Evolutionary conservation across 2,888 invertebrate species (phyloP).

Genomic region (Scaptomyza tumidula): DNA sequence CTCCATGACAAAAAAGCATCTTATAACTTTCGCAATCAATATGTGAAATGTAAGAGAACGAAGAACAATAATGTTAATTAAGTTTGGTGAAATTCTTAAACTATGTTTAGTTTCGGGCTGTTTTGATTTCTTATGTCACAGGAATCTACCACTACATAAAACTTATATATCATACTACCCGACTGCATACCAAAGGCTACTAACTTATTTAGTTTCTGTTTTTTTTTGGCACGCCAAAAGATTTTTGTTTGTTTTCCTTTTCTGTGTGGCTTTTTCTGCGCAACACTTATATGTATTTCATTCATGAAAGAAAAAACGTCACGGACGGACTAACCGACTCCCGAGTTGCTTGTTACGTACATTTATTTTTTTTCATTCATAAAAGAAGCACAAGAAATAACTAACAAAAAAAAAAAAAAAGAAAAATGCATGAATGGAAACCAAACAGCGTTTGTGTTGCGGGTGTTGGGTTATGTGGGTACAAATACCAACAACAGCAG

Average conservation of each 20-base stretch:
- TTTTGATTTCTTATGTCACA: neutral
- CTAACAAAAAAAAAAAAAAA: constrained; percentile 17
- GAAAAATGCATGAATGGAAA: constrained; percentile 51
- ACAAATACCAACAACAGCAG: constrained; percentile 7
- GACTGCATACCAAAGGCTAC: constrained; percentile 19
- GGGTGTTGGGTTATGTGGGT: constrained; percentile 45
- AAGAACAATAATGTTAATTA: neutral
- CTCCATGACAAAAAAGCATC: neutral
- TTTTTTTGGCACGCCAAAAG: constrained; percentile 17
- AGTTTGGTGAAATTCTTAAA: too few relatives aligned
- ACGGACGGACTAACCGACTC: constrained; percentile 55
- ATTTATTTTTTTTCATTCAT: constrained; percentile 51
- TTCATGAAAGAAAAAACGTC: constrained; percentile 68
- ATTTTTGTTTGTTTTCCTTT: constrained; percentile 26
- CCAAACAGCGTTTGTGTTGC: constrained; percentile 46
- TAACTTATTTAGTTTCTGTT: neutral
- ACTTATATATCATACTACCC: constrained; percentile 13
- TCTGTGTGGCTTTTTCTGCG: constrained; percentile 42
- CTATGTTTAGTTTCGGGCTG: neutral
- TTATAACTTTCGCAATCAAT: neutral
- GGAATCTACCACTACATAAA: neutral
- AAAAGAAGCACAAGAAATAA: constrained; percentile 31
- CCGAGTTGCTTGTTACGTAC: constrained; percentile 47
- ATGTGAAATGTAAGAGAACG: neutral
- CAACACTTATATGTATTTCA: constrained; percentile 57